A percentile compares a stretch with the other conserved stretches of the same genome.
These are phyloP conservation scores for Aricia artaxerxes DNA, from an alignment of 2,888 invertebrate genomes.

Conservation along the genomic window DNA sequence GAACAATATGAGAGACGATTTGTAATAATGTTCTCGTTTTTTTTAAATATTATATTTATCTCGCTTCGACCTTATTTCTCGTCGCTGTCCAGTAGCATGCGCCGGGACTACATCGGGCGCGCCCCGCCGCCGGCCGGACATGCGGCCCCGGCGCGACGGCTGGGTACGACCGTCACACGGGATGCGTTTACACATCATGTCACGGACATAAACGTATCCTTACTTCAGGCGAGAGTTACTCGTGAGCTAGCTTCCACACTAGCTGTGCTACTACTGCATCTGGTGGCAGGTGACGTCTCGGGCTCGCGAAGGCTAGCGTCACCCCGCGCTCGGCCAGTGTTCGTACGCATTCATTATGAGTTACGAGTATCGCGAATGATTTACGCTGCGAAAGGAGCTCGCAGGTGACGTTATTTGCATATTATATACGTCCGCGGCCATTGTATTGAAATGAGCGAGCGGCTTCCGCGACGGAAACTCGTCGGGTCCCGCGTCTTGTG, in stretches of 20 bases:
- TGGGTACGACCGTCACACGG: background rate
- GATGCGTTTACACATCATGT: constrained; percentile 16
- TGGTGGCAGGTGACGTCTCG: background rate
- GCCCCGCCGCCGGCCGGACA: background rate
- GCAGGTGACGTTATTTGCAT: background rate
- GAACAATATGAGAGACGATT: background rate
- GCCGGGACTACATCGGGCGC: background rate
- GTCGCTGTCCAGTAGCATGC: background rate
- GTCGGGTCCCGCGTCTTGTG: background rate
- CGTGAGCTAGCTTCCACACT: constrained; percentile 1
- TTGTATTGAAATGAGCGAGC: constrained; percentile 25
- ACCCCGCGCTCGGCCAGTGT: background rate
- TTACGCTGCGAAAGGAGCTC: background rate
- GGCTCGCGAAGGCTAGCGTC: background rate
- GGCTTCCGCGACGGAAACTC: background rate
- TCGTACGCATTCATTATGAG: background rate
- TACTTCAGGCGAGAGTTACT: constrained; percentile 5
- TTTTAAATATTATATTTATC: background rate
- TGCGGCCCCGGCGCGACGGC: background rate
- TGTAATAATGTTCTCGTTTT: background rate
- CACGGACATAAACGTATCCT: constrained; percentile 14
- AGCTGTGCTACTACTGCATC: constrained; percentile 4
- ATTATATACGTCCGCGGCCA: background rate
- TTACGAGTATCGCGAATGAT: background rate
- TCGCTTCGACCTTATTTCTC: background rate